Percentiles rank a stretch among this genome's conserved stretches.
Evolutionary conservation across 1,140 invertebrate genomes (phyloP).

Genomic region (Euura lappo): DNA sequence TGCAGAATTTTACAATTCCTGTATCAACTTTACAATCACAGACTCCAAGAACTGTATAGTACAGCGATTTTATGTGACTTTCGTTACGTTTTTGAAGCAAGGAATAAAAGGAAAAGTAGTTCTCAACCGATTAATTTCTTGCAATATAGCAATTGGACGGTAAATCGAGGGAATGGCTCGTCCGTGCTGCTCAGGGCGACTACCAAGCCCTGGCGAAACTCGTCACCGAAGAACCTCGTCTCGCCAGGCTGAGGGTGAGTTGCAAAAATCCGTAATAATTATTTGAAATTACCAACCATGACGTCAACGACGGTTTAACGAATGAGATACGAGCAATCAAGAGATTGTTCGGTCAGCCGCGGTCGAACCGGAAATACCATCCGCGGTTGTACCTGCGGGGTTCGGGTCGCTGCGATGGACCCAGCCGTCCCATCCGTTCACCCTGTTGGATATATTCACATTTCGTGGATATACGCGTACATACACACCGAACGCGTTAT

Average conservation of each 20-base stretch:
- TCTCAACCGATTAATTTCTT: neutral
- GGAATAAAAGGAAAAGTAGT: too few relatives aligned
- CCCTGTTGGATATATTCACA: neutral
- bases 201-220: constrained; percentile 84
- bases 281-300: neutral
- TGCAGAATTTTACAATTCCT: too few relatives aligned
- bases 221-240: constrained; percentile 78
- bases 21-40: too few relatives aligned
- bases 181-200: constrained; percentile 80
- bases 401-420: too few relatives aligned
- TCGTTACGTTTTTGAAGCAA: too few relatives aligned
- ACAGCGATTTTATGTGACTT: too few relatives aligned
- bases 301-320: too few relatives aligned
- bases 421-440: neutral
- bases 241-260: constrained; percentile 83
- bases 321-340: too few relatives aligned
- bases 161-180: constrained; percentile 84
- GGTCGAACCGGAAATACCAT: too few relatives aligned
- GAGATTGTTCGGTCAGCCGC: too few relatives aligned
- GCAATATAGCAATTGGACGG: constrained; percentile 61
- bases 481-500: neutral
- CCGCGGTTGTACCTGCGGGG: too few relatives aligned
- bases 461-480: neutral
- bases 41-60: too few relatives aligned
- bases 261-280: neutral